A percentile compares a stretch with the other conserved stretches of the same genome.
phyloP scores from a whole-genome alignment of 1,140 invertebrate species.

The Aphidius ervi region DNA sequence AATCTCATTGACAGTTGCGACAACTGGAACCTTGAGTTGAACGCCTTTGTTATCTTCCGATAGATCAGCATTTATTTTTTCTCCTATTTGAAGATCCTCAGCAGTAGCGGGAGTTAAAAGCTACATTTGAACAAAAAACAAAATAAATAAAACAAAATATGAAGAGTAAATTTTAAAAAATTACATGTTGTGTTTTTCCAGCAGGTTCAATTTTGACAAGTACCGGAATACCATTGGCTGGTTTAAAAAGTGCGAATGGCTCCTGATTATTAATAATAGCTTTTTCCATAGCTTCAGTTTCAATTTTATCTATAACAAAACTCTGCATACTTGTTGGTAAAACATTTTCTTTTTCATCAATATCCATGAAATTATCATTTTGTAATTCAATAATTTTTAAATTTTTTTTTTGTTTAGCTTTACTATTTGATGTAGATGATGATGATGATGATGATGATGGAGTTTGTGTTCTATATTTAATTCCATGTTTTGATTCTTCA shows the following conservation, averaged over 20 bases:
- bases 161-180: conserved; percentile 4
- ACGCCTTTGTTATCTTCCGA: conserved; percentile 49
- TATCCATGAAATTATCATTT: conserved; percentile 37
- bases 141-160: not conserved
- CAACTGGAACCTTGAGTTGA: conserved; percentile 56
- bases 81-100: conserved; percentile 51
- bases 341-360: conserved; percentile 30
- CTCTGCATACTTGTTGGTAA: conserved; percentile 37
- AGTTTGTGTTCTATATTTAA: conserved; percentile 47
- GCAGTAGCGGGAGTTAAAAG: conserved; percentile 52
- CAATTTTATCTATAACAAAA: conserved; percentile 57
- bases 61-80: conserved; percentile 44
- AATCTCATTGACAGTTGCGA: conserved; percentile 52
- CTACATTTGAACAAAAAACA: conserved; percentile 30
- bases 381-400: conserved; percentile 47
- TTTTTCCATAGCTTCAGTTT: conserved; percentile 58
- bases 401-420: conserved; percentile 39
- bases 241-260: conserved; percentile 59
- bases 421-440: conserved; percentile 6
- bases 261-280: conserved; percentile 52
- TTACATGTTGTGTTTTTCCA: conserved; percentile 54
- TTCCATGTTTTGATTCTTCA: conserved; percentile 58
- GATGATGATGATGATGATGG: conserved; percentile 18
- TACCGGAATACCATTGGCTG: conserved; percentile 58
- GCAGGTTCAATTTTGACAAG: conserved; percentile 58